Evolutionary conservation across 2,888 invertebrate species (phyloP).

Genomic region (Limnephilus rhombicus): DNA sequence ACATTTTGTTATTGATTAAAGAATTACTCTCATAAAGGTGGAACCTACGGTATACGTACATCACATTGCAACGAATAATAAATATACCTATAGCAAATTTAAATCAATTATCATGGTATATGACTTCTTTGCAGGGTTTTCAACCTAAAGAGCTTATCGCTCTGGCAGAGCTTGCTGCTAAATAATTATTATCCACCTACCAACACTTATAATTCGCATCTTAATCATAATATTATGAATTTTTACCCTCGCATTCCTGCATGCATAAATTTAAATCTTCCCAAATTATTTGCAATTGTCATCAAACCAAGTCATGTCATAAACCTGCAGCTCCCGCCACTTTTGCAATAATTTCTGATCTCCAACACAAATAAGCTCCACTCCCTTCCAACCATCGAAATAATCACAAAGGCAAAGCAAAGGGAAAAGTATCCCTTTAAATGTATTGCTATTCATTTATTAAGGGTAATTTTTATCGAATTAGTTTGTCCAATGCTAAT

Average conservation of each 20-base stretch:
- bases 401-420: not conserved
- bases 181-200: not conserved
- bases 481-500: conserved; percentile 13
- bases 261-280: not conserved
- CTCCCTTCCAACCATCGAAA: not conserved
- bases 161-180: not conserved
- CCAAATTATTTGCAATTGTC: not conserved
- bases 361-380: not conserved
- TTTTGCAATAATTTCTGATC: not conserved
- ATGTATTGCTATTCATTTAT: conserved; percentile 25
- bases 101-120: no score
- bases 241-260: not conserved
- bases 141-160: not conserved
- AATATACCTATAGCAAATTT: no score
- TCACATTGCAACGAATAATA: no score
- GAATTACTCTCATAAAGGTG: no score
- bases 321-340: not conserved
- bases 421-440: not conserved
- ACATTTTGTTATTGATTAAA: no score
- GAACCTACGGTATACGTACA: no score
- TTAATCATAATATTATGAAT: not conserved
- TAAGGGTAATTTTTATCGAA: conserved; percentile 32
- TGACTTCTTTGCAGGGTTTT: not conserved
- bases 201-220: not conserved
- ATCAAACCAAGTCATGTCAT: not conserved